Evolutionary conservation across 2,113 vertebrate genomes (phyloP).

Genomic region (Ailurus styani): DNA sequence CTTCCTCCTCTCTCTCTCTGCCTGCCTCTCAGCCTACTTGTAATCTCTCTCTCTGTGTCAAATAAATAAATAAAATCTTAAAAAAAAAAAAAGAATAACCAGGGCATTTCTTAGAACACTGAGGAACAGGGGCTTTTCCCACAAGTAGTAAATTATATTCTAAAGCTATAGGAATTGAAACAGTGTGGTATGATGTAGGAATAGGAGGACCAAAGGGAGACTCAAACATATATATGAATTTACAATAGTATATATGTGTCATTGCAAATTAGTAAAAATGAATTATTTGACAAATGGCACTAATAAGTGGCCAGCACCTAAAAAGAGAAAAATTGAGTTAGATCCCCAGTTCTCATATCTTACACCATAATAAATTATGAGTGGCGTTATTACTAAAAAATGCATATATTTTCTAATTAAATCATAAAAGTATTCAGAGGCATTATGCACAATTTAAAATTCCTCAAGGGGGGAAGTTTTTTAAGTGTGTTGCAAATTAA

Average conservation of each 20-base stretch:
- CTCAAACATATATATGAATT: neutral
- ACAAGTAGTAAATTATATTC: neutral
- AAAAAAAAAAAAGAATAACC: neutral
- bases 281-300: neutral
- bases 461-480: neutral
- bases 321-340: neutral
- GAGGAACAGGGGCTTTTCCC: neutral
- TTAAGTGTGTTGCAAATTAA: neutral
- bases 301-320: neutral
- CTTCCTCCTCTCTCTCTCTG: too few relatives aligned
- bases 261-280: neutral
- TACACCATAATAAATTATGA: slow-evolving; percentile 20
- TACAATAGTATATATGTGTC: neutral
- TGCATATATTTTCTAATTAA: neutral
- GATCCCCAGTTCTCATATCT: neutral
- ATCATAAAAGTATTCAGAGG: neutral
- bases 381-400: neutral
- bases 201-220: neutral
- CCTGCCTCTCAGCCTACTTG: too few relatives aligned
- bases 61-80: too few relatives aligned
- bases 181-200: neutral
- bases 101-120: neutral
- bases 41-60: too few relatives aligned
- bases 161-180: neutral
- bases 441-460: neutral